Evolutionary conservation across 2,113 vertebrate species (phyloP).

Genomic region (Chaenogobius annularis): DNA sequence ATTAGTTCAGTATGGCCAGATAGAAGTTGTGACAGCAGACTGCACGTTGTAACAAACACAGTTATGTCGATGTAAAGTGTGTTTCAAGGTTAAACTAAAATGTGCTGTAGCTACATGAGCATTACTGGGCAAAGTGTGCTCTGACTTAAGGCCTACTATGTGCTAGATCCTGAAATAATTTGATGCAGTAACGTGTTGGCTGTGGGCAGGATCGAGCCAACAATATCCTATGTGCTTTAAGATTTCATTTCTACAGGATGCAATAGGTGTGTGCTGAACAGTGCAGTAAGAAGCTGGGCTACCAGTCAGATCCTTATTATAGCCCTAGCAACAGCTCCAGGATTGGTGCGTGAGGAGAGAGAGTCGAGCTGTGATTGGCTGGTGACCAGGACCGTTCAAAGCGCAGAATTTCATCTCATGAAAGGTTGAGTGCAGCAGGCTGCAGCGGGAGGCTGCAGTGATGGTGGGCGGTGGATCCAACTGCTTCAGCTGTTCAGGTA

Average conservation of each 20-base stretch:
- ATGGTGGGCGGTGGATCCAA: conserved; percentile 44
- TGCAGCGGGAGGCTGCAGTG: conserved; percentile 71
- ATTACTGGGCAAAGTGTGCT: conserved; percentile 13
- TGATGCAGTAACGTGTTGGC: conserved; percentile 15
- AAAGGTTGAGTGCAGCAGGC: conserved; percentile 73
- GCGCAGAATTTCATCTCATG: conserved; percentile 74
- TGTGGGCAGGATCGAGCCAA: conserved; percentile 32
- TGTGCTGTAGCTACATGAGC: conserved; percentile 4
- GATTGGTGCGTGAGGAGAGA: conserved; percentile 67
- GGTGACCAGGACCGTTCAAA: conserved; percentile 58
- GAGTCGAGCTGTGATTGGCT: conserved; percentile 71
- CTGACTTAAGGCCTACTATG: conserved; percentile 1
- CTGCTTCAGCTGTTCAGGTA: conserved; percentile 54
- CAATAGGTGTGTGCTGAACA: conserved; percentile 70
- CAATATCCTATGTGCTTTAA: conserved; percentile 47
- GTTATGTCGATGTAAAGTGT: background rate
- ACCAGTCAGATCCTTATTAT: conserved; percentile 69
- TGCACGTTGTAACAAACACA: background rate
- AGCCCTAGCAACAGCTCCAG: conserved; percentile 77
- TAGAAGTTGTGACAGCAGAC: background rate
- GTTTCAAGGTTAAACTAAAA: background rate
- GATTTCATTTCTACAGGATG: conserved; percentile 64
- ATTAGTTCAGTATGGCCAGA: background rate
- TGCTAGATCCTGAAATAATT: background rate
- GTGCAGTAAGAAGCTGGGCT: conserved; percentile 63